These are phyloP conservation scores for Plotosus lineatus DNA, from an alignment of 2,113 vertebrate species.

Conservation along the genomic window DNA sequence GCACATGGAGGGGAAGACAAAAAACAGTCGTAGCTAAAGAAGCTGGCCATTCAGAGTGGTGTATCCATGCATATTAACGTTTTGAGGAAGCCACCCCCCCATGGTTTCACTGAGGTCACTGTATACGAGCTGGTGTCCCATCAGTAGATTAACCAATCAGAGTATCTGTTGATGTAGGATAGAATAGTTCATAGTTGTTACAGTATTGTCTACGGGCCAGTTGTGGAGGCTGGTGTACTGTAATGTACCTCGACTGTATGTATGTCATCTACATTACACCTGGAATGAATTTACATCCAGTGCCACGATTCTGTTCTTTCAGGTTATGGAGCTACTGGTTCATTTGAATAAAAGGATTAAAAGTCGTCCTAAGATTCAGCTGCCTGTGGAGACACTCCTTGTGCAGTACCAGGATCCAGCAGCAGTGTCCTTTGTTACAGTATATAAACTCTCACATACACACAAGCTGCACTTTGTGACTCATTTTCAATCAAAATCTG, in stretches of 20 bases:
- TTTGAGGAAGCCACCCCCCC: no score
- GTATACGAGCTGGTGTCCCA: no score
- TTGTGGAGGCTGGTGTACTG: background rate
- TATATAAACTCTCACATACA: slow-evolving; percentile 54
- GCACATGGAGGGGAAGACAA: no score
- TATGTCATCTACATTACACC: background rate
- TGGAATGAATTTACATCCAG: background rate
- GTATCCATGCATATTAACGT: no score
- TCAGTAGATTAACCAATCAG: no score
- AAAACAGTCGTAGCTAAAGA: no score
- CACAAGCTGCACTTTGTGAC: background rate
- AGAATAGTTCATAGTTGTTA: background rate
- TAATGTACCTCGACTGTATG: background rate
- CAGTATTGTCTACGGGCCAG: background rate
- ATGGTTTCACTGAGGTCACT: no score
- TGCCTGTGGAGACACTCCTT: slow-evolving; percentile 93
- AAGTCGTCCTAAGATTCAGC: slow-evolving; percentile 93
- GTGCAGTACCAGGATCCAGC: slow-evolving; percentile 98
- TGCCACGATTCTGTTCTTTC: slow-evolving; percentile 21
- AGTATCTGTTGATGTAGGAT: no score
- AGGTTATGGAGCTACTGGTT: slow-evolving; percentile 98
- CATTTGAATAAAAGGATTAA: slow-evolving; percentile 98
- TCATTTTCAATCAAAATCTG: background rate
- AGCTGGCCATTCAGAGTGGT: no score
- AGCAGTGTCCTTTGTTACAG: slow-evolving; percentile 96